phyloP scores from a whole-genome alignment of 2,113 vertebrate genomes.

The Oncorhynchus clarkii region DNA sequence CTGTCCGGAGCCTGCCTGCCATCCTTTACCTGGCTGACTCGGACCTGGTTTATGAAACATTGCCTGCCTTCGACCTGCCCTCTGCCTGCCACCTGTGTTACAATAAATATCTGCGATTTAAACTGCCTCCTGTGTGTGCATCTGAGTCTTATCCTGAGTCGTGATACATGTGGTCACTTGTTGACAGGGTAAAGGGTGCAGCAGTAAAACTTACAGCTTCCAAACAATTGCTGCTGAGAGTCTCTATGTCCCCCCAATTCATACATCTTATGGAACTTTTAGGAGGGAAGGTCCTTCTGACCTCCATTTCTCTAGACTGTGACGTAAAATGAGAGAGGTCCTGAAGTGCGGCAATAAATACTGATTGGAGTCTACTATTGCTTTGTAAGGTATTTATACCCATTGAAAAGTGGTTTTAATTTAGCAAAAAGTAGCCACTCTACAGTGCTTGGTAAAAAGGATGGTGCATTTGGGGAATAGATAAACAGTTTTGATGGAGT shows the following conservation, averaged over 20 bases:
- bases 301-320: not conserved
- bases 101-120: no score
- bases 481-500: no score
- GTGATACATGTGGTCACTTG: not conserved
- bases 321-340: not conserved
- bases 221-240: not conserved
- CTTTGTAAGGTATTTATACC: not conserved
- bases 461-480: no score
- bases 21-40: no score
- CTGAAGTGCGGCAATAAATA: not conserved
- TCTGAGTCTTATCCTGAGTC: no score
- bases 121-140: no score
- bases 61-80: no score
- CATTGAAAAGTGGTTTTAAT: not conserved
- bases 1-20: no score
- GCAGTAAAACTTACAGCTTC: not conserved
- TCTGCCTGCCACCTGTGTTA: no score
- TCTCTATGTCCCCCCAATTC: not conserved
- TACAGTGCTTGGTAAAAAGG: no score
- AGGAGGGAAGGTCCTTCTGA: not conserved
- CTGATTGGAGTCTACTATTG: not conserved
- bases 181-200: not conserved
- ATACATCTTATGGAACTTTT: not conserved
- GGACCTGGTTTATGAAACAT: no score
- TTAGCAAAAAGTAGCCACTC: not conserved